These are phyloP conservation scores for Actenoides lindsayi DNA, from an alignment of 2,113 vertebrate species.

Conservation along the genomic window DNA sequence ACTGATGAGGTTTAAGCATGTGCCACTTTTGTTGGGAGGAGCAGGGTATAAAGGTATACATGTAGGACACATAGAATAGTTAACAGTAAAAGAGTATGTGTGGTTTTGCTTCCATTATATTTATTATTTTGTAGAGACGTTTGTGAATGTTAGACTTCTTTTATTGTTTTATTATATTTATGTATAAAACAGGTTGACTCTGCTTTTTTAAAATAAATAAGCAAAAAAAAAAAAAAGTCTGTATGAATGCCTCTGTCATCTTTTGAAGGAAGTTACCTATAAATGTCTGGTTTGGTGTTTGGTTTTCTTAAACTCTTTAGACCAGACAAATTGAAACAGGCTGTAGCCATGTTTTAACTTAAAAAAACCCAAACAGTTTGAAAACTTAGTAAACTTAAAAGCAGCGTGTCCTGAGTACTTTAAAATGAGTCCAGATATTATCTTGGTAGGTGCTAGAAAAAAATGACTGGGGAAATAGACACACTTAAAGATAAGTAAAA, in stretches of 20 bases:
- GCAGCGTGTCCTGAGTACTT: background rate
- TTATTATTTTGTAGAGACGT: slow-evolving; percentile 83
- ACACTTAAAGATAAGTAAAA: background rate
- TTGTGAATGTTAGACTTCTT: slow-evolving; percentile 80
- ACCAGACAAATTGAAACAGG: slow-evolving; percentile 19
- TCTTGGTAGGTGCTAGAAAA: background rate
- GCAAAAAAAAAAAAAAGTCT: slow-evolving; percentile 80
- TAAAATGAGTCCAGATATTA: background rate
- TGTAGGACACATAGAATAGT: slow-evolving; percentile 64
- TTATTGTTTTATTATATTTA: slow-evolving; percentile 79
- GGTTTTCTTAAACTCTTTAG: slow-evolving; percentile 22
- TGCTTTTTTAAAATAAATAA: slow-evolving; percentile 85
- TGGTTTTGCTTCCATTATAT: slow-evolving; percentile 76
- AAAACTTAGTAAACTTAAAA: background rate
- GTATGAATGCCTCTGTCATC: slow-evolving; percentile 84
- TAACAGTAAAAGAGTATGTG: slow-evolving; percentile 43
- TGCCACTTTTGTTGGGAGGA: slow-evolving; percentile 66
- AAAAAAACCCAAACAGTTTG: background rate
- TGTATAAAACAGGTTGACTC: slow-evolving; percentile 80
- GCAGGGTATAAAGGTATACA: slow-evolving; percentile 68
- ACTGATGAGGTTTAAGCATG: slow-evolving; percentile 10
- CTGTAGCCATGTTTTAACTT: slow-evolving; percentile 6
- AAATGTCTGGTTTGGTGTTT: background rate
- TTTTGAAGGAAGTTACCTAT: slow-evolving; percentile 76
- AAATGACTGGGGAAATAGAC: background rate